Evolutionary conservation across 2,888 invertebrate species (phyloP), one percentile per base, ranked within the genome.

Genomic region (Watsonalla binaria): DNA sequence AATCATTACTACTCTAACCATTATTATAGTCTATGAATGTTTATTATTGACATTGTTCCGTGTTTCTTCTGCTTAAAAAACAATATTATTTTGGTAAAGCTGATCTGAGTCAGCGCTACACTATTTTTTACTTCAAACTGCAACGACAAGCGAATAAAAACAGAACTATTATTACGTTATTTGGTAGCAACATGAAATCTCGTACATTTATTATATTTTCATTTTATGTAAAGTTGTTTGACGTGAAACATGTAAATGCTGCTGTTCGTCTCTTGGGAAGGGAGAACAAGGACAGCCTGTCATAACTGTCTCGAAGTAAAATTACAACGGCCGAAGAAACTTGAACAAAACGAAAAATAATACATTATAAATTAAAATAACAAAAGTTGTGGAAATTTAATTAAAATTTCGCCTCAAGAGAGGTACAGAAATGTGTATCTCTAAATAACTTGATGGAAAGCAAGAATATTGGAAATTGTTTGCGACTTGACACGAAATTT

Each of bases 251-350:
- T 55, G 55, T 58, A 63, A 66, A 56, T 42, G 39, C 56, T 51
- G 54, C 54, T 61, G 57, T 62, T 59, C 59, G 60, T 56, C 65
- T 59, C 62, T 15, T 52, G 59, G 63, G 66, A 62, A 55, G 56
- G 54, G 65, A 61, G 63, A 58, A 47, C 55, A 60, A 60, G 64
- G 58, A 66, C 65, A 45, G 54, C 56, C 56, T 74, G 72, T 71
- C 70, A 68, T 53, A 73, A 73, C 68, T 72, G 74, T 64, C 74
- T 68, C 53, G 63, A 63, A 66, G 53, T 55, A 52, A 66, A 68
- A 64, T 65, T 57, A 62, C 53, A 52, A 33, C 47, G 51, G 53
- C 51, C 54, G 56, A 62, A 56, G 53, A 61, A 59, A 50, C 56
- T 51, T 45, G 45, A 52, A 51, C 53, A 54, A 53, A 48, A 48